A percentile compares a stretch with the other conserved stretches of the same genome.
These are phyloP conservation scores for Sinella curviseta DNA, from an alignment of 1,140 invertebrate genomes.

Conservation along the genomic window DNA sequence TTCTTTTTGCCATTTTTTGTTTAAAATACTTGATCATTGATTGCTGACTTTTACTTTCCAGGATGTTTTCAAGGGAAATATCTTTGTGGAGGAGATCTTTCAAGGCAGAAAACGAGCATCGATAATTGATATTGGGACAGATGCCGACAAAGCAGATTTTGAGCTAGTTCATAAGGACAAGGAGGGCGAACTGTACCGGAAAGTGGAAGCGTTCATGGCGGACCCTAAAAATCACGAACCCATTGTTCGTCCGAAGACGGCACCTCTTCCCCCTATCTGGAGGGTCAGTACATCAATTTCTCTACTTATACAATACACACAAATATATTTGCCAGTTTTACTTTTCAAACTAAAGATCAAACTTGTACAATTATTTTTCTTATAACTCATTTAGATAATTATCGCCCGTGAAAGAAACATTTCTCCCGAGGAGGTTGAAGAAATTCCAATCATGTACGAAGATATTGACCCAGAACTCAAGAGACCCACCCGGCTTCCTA, in stretches of 20 bases:
- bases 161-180: constrained; percentile 39
- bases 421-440: background rate
- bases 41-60: constrained; percentile 3
- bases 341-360: background rate
- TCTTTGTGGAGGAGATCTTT: constrained; percentile 28
- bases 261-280: constrained; percentile 35
- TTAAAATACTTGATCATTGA: background rate
- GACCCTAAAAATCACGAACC: constrained; percentile 17
- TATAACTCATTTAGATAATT: background rate
- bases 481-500: constrained; percentile 13
- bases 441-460: constrained; percentile 27
- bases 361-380: background rate
- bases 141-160: constrained; percentile 30
- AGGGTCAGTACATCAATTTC: constrained; percentile 13
- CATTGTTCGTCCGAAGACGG: constrained; percentile 24
- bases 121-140: constrained; percentile 25
- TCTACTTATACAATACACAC: background rate
- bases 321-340: background rate
- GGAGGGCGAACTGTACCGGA: constrained; percentile 23
- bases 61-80: constrained; percentile 28
- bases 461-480: constrained; percentile 10
- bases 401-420: constrained; percentile 10
- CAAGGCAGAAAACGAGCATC: constrained; percentile 5
- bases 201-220: constrained; percentile 8
- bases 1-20: background rate